Evolutionary conservation across 2,888 invertebrate species (phyloP), one percentile per base, ranked within the genome.

Genomic region (Cremastinae sp.): DNA sequence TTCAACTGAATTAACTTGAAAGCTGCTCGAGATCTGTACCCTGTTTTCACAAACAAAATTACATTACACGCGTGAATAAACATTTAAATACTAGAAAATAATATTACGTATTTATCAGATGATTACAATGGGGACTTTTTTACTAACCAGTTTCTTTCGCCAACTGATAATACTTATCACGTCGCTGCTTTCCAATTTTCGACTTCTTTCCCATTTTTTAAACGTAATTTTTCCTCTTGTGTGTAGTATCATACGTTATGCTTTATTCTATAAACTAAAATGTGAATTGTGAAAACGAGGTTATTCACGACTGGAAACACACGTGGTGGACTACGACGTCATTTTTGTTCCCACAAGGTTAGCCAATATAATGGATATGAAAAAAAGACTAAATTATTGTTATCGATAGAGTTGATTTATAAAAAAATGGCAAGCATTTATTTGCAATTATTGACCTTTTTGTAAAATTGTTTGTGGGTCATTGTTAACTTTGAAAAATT

Each of bases 1-100:
- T 99, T 99, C 62, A 99, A 90, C 88, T 99, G 99, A 79, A 99
- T 97, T 82, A 99, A 93, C 89, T 99, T 99, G 91, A 99, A 99
- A n/a, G 99, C 98, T 84, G 99, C 98, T 91, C 99, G 94, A 81
- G 99, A 98, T 81, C 99, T 93, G 90, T 94, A 99, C 84, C 99
- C 98, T 97, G 87, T 14, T 8, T n/a, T n/a, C n/a, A n/a, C 28
- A 28, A 22, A 61, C 10, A 12, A 36, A 47, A 2, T 45, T 34
- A 56, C 1, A 47, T 36, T 34, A 8, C 18, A 7, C 41, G 8
- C 38, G 18, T 43, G 16, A 59, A 54, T 12, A 56, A 22, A 28
- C 28, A 28, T 28, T 4, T 9, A 16, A 51, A 18, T 18, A 41
- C 53, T 12, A 38, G 16, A 38, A 12, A 47, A 43, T 22, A 18